Base-by-base conservation (phyloP, 2,113 vertebrate genomes). In the Montifringilla adamsi region DNA sequence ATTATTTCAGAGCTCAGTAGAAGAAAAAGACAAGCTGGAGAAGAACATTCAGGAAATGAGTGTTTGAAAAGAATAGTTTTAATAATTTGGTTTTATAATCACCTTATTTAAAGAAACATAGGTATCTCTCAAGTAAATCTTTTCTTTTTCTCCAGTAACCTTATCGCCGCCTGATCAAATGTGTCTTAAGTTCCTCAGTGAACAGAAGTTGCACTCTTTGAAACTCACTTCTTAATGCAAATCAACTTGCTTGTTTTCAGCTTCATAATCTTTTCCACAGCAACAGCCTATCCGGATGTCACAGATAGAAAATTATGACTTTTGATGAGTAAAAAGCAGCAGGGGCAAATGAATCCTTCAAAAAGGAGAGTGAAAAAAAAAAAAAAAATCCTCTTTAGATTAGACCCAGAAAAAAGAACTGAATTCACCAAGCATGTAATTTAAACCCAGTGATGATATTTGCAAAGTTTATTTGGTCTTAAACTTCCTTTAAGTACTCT, bases 311-410 rank as follows among this genome's bases (percentile, higher is more conserved):
- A 93, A 87, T 91, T 39, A 88, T 79, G 77, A 87, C 92, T 94
- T 96, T 44, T 84, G 78, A 72, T 93, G 69, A 86, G 64, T 89
- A 94, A 92, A 60, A 83, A 96, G 67, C 66, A 89, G 64, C 86
- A 91, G 94, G 84, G 89, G 87, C 74, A 96, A 95, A 94, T 55
- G 95, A 88, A 91, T 90, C 86, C 80, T 90, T 82, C 90, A 62
- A 56, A 55, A 94, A 84, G 31, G 15, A 74, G 35, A 63, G 26
- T 74, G 44, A 5, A 56, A 55, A 30, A 82, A 77, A 88, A 5
- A 56, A 55, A 30, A 82, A 77, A 88, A 87, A 68, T 59, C 67
- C 82, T 85, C 69, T 89, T 95, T 94, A 93, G 72, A 86, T 90
- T 69, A 88, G 27, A 95, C 92, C 59, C 81, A 84, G 68, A 43